A percentile compares a stretch with the other conserved stretches of the same genome.
Conservation (phyloP, 2,888 invertebrate genomes). For the Eupsilia transversa region DNA sequence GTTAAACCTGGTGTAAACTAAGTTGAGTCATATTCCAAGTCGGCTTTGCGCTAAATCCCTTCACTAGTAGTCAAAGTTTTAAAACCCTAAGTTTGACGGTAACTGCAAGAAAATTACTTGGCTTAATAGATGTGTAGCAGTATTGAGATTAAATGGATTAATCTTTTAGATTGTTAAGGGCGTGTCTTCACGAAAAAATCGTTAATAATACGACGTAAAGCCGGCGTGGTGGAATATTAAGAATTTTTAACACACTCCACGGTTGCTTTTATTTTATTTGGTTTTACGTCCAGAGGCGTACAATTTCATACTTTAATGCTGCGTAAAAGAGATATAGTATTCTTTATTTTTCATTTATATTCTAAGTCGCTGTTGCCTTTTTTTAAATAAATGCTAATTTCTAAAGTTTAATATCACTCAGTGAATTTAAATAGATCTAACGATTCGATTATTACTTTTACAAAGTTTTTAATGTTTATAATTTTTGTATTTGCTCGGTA, state of each 20-base stretch:
- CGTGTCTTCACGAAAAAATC: conserved; percentile 43
- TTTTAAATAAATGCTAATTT: not conserved
- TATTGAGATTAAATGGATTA: conserved; percentile 53
- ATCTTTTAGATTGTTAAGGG: conserved; percentile 47
- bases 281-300: conserved; percentile 34
- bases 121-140: conserved; percentile 52
- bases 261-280: conserved; percentile 51
- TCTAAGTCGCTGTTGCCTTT: conserved; percentile 7
- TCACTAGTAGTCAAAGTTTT: conserved; percentile 16
- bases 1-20: conserved; percentile 6
- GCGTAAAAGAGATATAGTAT: conserved; percentile 43
- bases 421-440: too few species aligned
- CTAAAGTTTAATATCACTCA: not conserved
- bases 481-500: conserved; percentile 10
- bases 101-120: conserved; percentile 58
- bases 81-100: conserved; percentile 22
- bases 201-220: conserved; percentile 38
- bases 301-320: conserved; percentile 61
- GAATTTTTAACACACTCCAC: conserved; percentile 51
- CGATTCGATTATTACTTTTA: conserved; percentile 10
- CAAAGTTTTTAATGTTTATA: conserved; percentile 5
- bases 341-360: conserved; percentile 46
- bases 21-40: conserved; percentile 12
- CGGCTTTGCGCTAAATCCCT: conserved; percentile 5
- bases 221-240: conserved; percentile 44